Evolutionary conservation across 2,113 vertebrate genomes (phyloP), one percentile per base, ranked within the genome.

Genomic region (Tyrannus savana): DNA sequence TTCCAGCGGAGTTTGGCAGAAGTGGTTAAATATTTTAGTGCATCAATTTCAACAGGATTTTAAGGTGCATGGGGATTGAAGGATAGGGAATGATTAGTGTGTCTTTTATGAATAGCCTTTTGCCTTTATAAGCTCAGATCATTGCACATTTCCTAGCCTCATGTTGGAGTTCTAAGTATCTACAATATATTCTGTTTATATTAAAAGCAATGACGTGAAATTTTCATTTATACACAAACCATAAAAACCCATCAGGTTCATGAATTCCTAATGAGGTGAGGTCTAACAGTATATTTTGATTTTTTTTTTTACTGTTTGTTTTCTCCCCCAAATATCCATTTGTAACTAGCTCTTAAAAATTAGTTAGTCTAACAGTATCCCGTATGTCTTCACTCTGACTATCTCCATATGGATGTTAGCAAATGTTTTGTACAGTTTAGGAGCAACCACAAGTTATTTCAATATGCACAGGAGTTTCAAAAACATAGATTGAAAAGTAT

Each of bases 201-300:
- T 98, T 97, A 97, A 97, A 97, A 97, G 94, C 84, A 68, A 91
- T 97, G 97, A 97, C 63, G 82, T 97, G 96, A 97, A 97, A 97
- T 98, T 98, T 98, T 98, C 97, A 97, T 97, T 98, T 96, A 97
- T 96, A 97, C 92, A 97, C 96, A 97, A 97, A 97, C 93, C 88
- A 82, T 98, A 97, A 97, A 97, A 97, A 66, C 84, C 67, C 96
- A 97, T 98, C 96, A 96, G 96, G 97, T 97, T 97, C 96, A 96
- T 97, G 96, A 98, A 97, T 98, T 98, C 96, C 97, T 96, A 97
- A 97, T 97, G 95, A 96, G 91, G 91, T 96, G 91, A 95, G 80
- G 58, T 96, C 93, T 90, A 92, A 90, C 73, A 84, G 68, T 94
- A 89, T 96, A 89, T 95, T 97, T 94, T 88, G 82, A 82, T 95